phyloP scores from a whole-genome alignment of 2,888 invertebrate genomes.

The Oxycera nigricornis region DNA sequence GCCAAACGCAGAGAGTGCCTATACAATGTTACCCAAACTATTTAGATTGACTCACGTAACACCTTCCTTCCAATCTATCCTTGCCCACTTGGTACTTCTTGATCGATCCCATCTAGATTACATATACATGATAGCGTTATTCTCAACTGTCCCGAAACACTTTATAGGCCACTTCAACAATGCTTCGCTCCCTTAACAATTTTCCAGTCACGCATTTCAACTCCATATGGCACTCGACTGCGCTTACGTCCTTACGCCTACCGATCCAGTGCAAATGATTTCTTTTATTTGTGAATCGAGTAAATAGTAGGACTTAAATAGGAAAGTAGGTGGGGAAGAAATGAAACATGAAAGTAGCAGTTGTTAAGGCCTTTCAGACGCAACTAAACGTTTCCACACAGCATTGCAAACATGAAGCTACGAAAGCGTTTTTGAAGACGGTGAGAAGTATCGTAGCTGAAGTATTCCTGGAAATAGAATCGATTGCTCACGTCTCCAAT shows the following conservation, averaged over 20 bases:
- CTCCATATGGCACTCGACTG: slow-evolving; percentile 1
- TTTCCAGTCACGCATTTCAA: slow-evolving; percentile 30
- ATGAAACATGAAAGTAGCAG: not conserved
- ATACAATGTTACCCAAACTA: too few relatives aligned
- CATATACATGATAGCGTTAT: not conserved
- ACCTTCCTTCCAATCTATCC: slow-evolving; percentile 18
- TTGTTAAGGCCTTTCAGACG: not conserved
- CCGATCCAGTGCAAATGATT: not conserved
- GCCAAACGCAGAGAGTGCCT: too few relatives aligned
- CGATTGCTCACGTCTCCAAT: not conserved
- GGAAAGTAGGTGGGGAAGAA: not conserved
- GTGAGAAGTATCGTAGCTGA: not conserved
- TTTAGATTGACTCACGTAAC: too few relatives aligned
- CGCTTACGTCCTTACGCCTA: not conserved
- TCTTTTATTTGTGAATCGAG: not conserved
- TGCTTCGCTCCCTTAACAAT: not conserved
- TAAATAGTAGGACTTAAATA: not conserved
- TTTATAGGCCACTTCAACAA: not conserved
- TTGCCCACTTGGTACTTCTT: not conserved
- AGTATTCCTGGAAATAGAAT: not conserved
- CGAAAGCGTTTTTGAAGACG: not conserved
- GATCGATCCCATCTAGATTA: not conserved
- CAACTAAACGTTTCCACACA: not conserved
- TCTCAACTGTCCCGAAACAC: not conserved
- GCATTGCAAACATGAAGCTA: not conserved